Evolutionary conservation across 1,140 invertebrate species (phyloP).

Genomic region (Bombus terrestris): DNA sequence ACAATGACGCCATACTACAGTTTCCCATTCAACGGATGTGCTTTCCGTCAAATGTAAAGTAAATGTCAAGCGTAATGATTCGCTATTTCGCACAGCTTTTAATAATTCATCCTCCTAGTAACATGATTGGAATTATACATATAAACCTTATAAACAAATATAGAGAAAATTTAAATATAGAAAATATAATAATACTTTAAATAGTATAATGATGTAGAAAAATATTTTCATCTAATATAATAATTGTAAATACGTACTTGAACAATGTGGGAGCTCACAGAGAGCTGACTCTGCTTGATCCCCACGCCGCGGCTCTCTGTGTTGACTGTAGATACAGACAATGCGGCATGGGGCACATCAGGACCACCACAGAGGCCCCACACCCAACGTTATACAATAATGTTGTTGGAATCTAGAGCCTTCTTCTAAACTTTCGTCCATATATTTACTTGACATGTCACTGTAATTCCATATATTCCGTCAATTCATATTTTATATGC

Average conservation of each 20-base stretch:
- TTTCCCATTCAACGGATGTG: conserved; percentile 91
- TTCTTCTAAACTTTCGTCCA: conserved; percentile 79
- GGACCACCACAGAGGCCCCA: conserved; percentile 99
- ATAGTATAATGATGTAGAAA: neutral
- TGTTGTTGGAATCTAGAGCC: conserved; percentile 76
- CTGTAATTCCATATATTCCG: conserved; percentile 60
- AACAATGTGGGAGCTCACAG: conserved; percentile 85
- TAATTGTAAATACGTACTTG: conserved; percentile 70
- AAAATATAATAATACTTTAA: neutral
- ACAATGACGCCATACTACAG: conserved; percentile 89
- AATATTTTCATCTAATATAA: neutral
- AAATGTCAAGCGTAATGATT: conserved; percentile 88
- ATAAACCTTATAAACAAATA: neutral
- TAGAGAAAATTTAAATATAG: neutral
- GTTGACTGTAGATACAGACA: conserved; percentile 85
- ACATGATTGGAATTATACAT: neutral
- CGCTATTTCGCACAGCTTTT: conserved; percentile 85
- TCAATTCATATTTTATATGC: neutral
- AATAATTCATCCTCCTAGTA: conserved; percentile 83
- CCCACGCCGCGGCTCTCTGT: conserved; percentile 92
- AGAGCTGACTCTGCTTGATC: conserved; percentile 89
- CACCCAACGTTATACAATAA: conserved; percentile 95
- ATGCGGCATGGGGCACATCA: conserved; percentile 94
- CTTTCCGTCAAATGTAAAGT: conserved; percentile 90
- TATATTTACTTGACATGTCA: conserved; percentile 78